phyloP scores from a whole-genome alignment of 2,888 invertebrate species.

The Incurvaria masculella region DNA sequence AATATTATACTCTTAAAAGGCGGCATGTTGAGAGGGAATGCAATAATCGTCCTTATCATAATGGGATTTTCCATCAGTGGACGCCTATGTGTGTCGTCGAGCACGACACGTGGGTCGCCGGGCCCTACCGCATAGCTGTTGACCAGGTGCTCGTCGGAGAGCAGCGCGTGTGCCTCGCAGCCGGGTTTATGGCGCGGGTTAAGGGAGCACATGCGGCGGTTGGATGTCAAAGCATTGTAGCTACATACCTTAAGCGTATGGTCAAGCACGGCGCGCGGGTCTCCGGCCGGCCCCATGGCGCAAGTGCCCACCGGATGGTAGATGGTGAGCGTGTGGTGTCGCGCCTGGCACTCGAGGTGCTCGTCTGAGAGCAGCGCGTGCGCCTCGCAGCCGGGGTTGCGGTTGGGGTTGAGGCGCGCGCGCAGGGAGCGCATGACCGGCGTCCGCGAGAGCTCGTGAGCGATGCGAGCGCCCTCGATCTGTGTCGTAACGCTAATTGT shows the following conservation, averaged over 20 bases:
- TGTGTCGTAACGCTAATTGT: conserved; percentile 29
- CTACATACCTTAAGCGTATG: conserved; percentile 49
- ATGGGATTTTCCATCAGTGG: no score
- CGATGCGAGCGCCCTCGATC: conserved; percentile 74
- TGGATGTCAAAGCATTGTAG: not conserved
- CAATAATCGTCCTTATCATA: no score
- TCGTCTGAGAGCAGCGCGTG: conserved; percentile 65
- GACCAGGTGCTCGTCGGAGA: conserved; percentile 75
- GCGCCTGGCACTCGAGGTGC: conserved; percentile 73
- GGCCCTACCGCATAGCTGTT: no score
- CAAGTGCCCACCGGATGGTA: conserved; percentile 81
- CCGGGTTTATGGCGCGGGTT: conserved; percentile 65
- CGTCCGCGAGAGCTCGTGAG: conserved; percentile 58
- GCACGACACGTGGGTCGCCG: conserved; percentile 66
- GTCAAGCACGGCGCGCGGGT: conserved; percentile 65
- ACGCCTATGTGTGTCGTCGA: no score
- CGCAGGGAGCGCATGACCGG: conserved; percentile 59
- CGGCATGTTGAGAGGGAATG: no score
- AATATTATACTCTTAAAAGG: no score
- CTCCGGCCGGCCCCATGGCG: conserved; percentile 67
- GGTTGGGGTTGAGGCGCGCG: conserved; percentile 59
- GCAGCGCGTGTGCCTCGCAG: conserved; percentile 58
- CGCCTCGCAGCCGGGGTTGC: conserved; percentile 64
- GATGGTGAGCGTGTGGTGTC: conserved; percentile 74
- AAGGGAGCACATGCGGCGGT: no score